Base-by-base conservation (phyloP, 2,797 vertebrate species). In the Myotis vivesi region DNA sequence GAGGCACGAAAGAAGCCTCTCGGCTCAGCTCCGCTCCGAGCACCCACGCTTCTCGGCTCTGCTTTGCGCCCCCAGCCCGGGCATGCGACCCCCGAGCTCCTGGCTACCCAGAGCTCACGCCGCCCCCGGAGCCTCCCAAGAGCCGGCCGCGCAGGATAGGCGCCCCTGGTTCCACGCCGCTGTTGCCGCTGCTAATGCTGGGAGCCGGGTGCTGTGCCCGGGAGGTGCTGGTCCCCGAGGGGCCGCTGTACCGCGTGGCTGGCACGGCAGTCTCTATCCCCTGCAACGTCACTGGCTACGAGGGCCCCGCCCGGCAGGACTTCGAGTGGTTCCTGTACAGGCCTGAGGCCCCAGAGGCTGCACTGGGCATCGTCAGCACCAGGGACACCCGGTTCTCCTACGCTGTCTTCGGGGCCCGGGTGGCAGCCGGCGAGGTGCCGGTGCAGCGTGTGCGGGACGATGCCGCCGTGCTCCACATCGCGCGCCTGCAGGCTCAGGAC, bases 251-350 rank as follows among this genome's bases (percentile, higher is more conserved):
- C 97, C 99, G 99, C 0, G 99, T 99, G 8, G 98, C 98, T 36
- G 99, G 99, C 44, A 99, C 99, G 41, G 86, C 98, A 13, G 33
- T 99, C 49, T 98, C 99, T 51, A 97, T 99, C 92, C 98, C 98
- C 57, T 99, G 99, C 82, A 66, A 95, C 0, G 99, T 99, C 41
- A 98, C 98, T 0, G 99, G 96, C 28, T 99, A 98, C 0, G 99
- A 99, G 77, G 99, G 99, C 30, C 87, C 99, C 0, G 97, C 98
- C 1, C 98, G 97, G 0, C 99, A 99, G 98, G 98, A 99, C n/a
- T 99, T 99, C 1, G 99, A 99, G 97, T 99, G 99, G 99, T 99
- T 98, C 96, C 93, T 99, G 41, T 98, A 99, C 96, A 98, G 98
- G 79, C 98, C 99, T 0, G 97, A 98, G 20, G 95, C 98, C 0